A percentile compares a stretch with the other conserved stretches of the same genome.
phyloP scores from a whole-genome alignment of 2,888 invertebrate species.

The Reticulitermes lucifugus region DNA sequence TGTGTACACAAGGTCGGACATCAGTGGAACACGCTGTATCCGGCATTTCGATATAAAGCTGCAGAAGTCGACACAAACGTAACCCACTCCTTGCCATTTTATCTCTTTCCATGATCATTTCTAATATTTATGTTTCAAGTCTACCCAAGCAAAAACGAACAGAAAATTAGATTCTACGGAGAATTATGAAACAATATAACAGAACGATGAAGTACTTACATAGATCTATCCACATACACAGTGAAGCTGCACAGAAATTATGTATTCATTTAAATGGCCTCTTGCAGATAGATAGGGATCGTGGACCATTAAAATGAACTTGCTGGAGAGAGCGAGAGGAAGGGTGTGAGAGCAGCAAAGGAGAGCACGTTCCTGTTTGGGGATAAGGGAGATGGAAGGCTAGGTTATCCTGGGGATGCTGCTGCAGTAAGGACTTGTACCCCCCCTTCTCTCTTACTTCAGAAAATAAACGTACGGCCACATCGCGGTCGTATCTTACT shows the following conservation, averaged over 20 bases:
- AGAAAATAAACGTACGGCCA: slow-evolving; percentile 24
- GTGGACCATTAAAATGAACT: slow-evolving; percentile 38
- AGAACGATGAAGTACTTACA: slow-evolving; percentile 38
- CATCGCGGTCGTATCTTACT: not conserved
- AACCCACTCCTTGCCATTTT: slow-evolving; percentile 27
- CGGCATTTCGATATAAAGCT: not conserved
- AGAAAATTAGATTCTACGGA: slow-evolving; percentile 50
- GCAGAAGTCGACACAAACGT: not conserved
- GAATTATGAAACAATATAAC: slow-evolving; percentile 51
- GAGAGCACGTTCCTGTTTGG: slow-evolving; percentile 10
- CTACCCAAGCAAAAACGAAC: slow-evolving; percentile 49
- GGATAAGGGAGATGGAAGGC: slow-evolving; percentile 5
- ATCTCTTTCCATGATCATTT: slow-evolving; percentile 34
- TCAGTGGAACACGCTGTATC: not conserved
- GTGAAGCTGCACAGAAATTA: slow-evolving; percentile 48
- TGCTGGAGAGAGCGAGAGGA: slow-evolving; percentile 11
- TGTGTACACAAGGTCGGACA: too few species aligned
- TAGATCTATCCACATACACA: not conserved
- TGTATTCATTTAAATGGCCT: slow-evolving; percentile 54
- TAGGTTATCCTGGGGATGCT: not conserved
- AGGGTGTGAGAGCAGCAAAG: not conserved
- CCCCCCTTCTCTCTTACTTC: slow-evolving; percentile 11
- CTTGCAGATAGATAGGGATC: slow-evolving; percentile 45
- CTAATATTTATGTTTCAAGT: slow-evolving; percentile 48
- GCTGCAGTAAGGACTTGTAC: slow-evolving; percentile 15